Percentiles rank a stretch among this genome's conserved stretches.
Evolutionary conservation across 92 coral and sea anemone genomes (phyloP).

Genomic region (Muricea muricata): DNA sequence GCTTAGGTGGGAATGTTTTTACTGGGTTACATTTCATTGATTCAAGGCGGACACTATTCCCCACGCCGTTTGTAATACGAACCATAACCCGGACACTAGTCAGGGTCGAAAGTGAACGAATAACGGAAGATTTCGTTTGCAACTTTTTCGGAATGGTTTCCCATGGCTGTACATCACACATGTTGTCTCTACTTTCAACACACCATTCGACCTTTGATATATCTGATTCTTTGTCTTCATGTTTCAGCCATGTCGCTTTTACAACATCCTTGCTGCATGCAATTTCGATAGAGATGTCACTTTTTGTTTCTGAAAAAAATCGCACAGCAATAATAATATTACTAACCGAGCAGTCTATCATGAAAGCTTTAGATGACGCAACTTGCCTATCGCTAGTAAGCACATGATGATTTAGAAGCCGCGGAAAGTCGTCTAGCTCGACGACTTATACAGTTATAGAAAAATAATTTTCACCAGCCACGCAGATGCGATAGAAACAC

Average conservation of each 20-base stretch:
- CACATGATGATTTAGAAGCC: no score
- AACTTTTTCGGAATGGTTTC: neutral
- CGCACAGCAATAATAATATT: no score
- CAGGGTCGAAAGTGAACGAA: conserved; percentile 24
- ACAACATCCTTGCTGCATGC: conserved; percentile 11
- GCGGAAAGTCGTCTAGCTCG: no score
- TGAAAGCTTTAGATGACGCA: no score
- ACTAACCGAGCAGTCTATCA: no score
- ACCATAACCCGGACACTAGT: conserved; percentile 3
- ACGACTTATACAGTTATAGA: no score
- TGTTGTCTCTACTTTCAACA: conserved; percentile 73
- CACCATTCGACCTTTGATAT: conserved; percentile 83
- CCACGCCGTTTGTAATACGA: conserved; percentile 25
- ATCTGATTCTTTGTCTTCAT: conserved; percentile 84
- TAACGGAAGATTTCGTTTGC: conserved; percentile 3
- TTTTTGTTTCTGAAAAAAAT: neutral
- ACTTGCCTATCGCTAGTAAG: no score
- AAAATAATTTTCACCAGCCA: no score
- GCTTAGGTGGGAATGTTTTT: conserved; percentile 48
- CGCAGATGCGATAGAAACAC: no score
- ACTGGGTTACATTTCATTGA: conserved; percentile 6
- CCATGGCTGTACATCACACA: conserved; percentile 71
- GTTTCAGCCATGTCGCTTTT: conserved; percentile 83
- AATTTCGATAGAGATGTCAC: neutral
- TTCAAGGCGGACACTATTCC: neutral